Conservation (phyloP, 92 coral and sea anemone genomes). For the Paragorgia papillata region DNA sequence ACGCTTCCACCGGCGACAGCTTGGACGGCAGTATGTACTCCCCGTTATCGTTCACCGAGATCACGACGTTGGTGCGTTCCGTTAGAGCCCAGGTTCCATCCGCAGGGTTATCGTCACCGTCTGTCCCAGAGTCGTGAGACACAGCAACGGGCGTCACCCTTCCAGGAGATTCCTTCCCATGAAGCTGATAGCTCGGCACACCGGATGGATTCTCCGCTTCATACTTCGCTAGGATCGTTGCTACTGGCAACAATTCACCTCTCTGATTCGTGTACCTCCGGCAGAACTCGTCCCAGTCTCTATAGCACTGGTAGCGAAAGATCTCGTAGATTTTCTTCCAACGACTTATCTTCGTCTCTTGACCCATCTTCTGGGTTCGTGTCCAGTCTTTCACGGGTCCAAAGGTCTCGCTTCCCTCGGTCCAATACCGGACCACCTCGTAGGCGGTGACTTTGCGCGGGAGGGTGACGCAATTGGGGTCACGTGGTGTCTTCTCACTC, state of each 20-base stretch:
- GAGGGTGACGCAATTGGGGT: constrained; percentile 37
- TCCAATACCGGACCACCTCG: constrained; percentile 96
- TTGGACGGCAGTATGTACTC: constrained; percentile 80
- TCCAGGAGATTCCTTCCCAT: constrained; percentile 31
- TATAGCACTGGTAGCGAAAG: constrained; percentile 88
- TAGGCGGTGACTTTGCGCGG: constrained; percentile 96
- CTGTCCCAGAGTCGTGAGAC: not conserved
- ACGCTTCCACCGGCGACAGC: constrained; percentile 89
- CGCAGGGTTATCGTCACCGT: not conserved
- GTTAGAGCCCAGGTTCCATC: constrained; percentile 2
- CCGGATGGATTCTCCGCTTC: constrained; percentile 88
- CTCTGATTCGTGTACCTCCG: constrained; percentile 73
- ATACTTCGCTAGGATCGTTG: constrained; percentile 92
- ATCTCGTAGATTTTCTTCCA: constrained; percentile 99
- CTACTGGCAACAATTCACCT: constrained; percentile 93
- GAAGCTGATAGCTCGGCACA: constrained; percentile 32
- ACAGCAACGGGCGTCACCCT: constrained; percentile 6
- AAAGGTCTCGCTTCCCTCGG: constrained; percentile 90
- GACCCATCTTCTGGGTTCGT: constrained; percentile 94
- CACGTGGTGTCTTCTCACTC: constrained; percentile 67
- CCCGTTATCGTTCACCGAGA: constrained; percentile 7
- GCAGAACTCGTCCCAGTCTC: constrained; percentile 93
- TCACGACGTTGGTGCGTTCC: not conserved
- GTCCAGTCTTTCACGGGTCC: constrained; percentile 96
- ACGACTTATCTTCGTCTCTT: constrained; percentile 92